Evolutionary conservation across 2,113 vertebrate species (phyloP), one percentile per base, ranked within the genome.

Genomic region (Anguilla rostrata): DNA sequence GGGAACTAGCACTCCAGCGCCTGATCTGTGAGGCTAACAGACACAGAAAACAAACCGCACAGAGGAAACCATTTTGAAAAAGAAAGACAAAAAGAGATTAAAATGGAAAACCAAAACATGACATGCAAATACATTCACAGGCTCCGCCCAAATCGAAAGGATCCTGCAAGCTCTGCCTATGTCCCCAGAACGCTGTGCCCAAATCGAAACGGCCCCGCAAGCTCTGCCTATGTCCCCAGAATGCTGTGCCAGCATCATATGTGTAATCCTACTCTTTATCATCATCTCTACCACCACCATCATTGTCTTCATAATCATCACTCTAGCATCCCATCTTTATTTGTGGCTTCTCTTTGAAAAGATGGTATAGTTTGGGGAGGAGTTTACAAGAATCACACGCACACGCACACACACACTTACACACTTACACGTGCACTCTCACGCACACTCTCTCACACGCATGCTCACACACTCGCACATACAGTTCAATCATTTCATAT

Each of bases 21-120:
- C 92, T 95, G 94, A 94, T 87, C 90, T 90, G 90, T 94, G 93
- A 93, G 89, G 90, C 94, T 92, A 93, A 56, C 39, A 92, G 92
- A 95, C 91, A 29, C 91, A 29, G 85, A 90, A 92, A 94, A 90
- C 92, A 93, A 93, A 93, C 34, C 0, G 43, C 91, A 95, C 89
- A 91, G 82, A 93, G 88, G 90, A 90, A 83, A 88, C 86, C n/a
- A 87, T 46, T 84, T 78, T 85, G 41, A 56, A 34, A 43, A 86
- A 85, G 88, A 83, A 88, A 83, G 71, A 63, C 57, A 84, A 87
- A 87, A 90, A 86, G 88, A 63, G 89, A 71, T 84, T 83, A 87
- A 84, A 88, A 56, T 2, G 39, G 63, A 88, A 87, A 85, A 89
- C 87, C 78, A 89, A 88, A 92, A 87, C 86, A 88, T 89, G 91